Conservation (phyloP, 2,113 vertebrate genomes). For the Azemiops feae region DNA sequence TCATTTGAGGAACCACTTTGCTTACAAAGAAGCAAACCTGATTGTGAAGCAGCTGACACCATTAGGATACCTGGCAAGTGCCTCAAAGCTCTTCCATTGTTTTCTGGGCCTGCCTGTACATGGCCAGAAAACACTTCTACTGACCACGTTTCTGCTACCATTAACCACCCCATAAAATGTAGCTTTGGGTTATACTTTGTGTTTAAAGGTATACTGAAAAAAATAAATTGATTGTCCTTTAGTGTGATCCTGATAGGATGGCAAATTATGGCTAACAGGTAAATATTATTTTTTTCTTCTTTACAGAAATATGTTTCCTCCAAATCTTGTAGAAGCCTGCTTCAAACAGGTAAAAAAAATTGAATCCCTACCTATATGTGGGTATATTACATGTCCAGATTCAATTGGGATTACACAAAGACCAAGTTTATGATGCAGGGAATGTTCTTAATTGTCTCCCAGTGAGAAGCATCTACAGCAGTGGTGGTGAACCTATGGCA, state of each 20-base stretch:
- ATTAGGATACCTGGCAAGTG: background rate
- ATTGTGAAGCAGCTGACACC: background rate
- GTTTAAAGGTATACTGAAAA: background rate
- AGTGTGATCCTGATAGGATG: background rate
- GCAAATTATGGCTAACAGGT: background rate
- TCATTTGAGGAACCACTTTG: background rate
- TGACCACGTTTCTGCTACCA: background rate
- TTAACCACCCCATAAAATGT: background rate
- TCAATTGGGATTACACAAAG: background rate
- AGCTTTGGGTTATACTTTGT: background rate
- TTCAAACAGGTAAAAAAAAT: conserved; percentile 88
- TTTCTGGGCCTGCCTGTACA: background rate
- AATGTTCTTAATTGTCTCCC: background rate
- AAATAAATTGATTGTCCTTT: conserved; percentile 4
- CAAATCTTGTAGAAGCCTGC: conserved; percentile 95
- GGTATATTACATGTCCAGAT: background rate
- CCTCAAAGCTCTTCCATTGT: background rate
- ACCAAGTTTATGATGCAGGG: background rate
- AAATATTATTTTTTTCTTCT: conserved; percentile 51
- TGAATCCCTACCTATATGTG: background rate
- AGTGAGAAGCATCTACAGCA: background rate
- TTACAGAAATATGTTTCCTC: conserved; percentile 97
- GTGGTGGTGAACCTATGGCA: no score
- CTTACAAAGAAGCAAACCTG: background rate
- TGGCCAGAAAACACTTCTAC: background rate